These are phyloP conservation scores for Cyphomyrus plagiostoma DNA, from an alignment of 2,113 vertebrate genomes.

Conservation along the genomic window DNA sequence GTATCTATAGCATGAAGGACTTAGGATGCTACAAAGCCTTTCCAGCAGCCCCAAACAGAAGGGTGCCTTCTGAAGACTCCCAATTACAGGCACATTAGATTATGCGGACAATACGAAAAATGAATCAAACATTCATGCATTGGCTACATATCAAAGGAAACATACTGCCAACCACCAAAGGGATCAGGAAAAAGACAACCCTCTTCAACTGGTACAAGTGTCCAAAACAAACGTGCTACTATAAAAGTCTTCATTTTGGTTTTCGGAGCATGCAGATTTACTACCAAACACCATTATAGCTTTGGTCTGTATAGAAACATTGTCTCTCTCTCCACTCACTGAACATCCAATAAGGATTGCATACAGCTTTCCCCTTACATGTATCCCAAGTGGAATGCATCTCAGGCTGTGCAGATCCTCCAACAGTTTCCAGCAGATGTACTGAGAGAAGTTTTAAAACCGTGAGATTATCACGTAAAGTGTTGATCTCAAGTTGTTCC, in stretches of 20 bases:
- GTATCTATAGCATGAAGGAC: not conserved
- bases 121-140: not conserved
- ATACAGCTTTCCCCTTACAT: not conserved
- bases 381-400: not conserved
- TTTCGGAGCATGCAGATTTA: not conserved
- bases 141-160: not conserved
- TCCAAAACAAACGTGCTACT: conserved; percentile 22
- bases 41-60: not conserved
- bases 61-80: not conserved
- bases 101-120: not conserved
- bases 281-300: not conserved
- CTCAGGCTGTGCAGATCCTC: not conserved
- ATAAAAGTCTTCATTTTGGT: not conserved
- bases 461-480: not conserved
- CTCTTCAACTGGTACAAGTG: conserved; percentile 41
- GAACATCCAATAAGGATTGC: not conserved
- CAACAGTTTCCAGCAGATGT: not conserved
- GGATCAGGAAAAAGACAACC: not conserved
- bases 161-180: not conserved
- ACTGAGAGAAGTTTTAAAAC: not conserved
- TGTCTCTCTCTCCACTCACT: not conserved
- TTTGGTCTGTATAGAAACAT: not conserved
- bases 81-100: not conserved
- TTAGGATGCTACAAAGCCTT: not conserved
- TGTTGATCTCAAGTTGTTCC: not conserved